Evolutionary conservation across 2,888 invertebrate species (phyloP), one percentile per base, ranked within the genome.

Genomic region (Podotricha telesiphe): DNA sequence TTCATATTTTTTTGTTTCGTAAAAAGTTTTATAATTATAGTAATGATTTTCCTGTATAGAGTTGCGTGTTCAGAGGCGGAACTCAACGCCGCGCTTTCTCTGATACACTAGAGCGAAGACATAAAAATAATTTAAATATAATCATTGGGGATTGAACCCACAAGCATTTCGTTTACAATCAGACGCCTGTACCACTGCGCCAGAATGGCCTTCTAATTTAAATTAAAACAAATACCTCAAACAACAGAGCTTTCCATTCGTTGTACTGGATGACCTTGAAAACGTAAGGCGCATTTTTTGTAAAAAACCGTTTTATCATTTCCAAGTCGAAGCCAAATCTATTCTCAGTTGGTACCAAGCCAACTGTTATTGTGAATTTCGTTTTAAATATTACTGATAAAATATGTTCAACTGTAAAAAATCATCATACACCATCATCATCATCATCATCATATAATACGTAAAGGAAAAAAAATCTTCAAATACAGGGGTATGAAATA

Each of bases 331-430:
- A 62, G 0, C 47, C 62, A 10, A 48, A 34, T 42, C 20, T 20
- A 11, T 78, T 73, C 2, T 76, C 70, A 3, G 74, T 22, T 61
- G 83, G 83, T 19, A 68, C 64, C 77, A 80, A 51, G 7, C 22
- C 20, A 15, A 6, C 15, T n/a, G 22, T 8, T 28, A n/a, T 79
- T 0, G 78, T 70, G 0, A 79, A 69, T 10, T 71, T 79, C 3
- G 79, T 17, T 50, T 76, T 79, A 42, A 79, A 84, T 13, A 70
- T 59, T 3, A 76, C 67, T 4, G 76, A 80, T 0, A 84, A 56
- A 0, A 78, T 13, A 40, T 83, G 81, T 75, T 85, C 84, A 10
- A 82, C 86, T 86, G 78, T 19, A 56, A 40, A 10, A 17, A 19
- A 40, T 40, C 11, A 56, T n/a, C n/a, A n/a, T n/a, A n/a, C n/a